Evolutionary conservation across 1,140 invertebrate species (phyloP).

Genomic region (Notospermus geniculatus): DNA sequence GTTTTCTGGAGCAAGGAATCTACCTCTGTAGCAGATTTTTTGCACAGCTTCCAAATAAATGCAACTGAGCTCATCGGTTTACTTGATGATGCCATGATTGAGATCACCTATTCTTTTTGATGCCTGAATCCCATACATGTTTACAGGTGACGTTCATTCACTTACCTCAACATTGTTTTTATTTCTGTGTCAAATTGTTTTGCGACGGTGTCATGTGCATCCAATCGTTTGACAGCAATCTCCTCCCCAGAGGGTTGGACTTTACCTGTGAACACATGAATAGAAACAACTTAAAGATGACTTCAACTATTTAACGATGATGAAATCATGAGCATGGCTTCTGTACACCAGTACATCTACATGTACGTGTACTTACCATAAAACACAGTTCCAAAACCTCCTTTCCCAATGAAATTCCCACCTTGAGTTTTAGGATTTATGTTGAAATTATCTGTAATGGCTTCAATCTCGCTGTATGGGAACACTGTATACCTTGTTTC

Average conservation of each 20-base stretch:
- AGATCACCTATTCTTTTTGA: no score
- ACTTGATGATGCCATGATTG: no score
- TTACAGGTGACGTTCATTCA: background rate
- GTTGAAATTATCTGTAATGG: slow-evolving; percentile 49
- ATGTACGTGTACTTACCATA: slow-evolving; percentile 56
- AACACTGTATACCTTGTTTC: slow-evolving; percentile 9
- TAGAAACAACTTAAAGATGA: no score
- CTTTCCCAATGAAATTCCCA: slow-evolving; percentile 61
- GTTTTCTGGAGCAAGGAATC: no score
- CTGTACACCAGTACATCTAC: background rate
- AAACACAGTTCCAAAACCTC: slow-evolving; percentile 71
- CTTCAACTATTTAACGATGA: no score
- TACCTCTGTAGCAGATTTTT: no score
- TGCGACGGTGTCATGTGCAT: slow-evolving; percentile 33
- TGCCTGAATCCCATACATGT: no score
- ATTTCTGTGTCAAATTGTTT: slow-evolving; percentile 70
- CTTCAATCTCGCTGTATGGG: slow-evolving; percentile 52
- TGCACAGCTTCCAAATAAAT: no score
- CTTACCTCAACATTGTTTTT: slow-evolving; percentile 23
- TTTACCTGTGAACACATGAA: background rate
- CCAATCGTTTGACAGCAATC: slow-evolving; percentile 66
- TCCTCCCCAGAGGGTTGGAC: slow-evolving; percentile 38
- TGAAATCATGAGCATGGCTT: no score
- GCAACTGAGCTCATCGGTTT: no score
- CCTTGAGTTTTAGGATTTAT: slow-evolving; percentile 33